Evolutionary conservation across 1,140 invertebrate species (phyloP).

Genomic region (Ptiloglossa arizonensis): DNA sequence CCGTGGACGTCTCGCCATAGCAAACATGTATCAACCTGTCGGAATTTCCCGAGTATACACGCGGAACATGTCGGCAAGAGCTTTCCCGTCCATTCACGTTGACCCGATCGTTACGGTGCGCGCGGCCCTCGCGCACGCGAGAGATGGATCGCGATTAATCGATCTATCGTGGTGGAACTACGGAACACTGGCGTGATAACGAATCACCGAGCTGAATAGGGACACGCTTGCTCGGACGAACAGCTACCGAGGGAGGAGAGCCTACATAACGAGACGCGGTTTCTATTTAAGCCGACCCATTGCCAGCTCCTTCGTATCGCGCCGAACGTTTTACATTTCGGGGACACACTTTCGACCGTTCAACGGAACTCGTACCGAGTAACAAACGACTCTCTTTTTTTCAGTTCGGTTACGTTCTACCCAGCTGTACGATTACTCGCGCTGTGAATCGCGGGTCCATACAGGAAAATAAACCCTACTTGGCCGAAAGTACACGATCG

Average conservation of each 20-base stretch:
- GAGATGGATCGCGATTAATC: slow-evolving; percentile 71
- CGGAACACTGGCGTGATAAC: slow-evolving; percentile 59
- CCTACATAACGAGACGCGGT: slow-evolving; percentile 37
- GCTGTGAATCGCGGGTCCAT: too few species aligned
- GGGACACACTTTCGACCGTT: too few species aligned
- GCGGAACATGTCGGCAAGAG: slow-evolving; percentile 35
- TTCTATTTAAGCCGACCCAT: slow-evolving; percentile 1
- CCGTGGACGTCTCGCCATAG: slow-evolving; percentile 12
- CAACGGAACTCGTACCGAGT: too few species aligned
- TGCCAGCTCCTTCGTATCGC: too few species aligned
- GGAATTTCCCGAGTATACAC: slow-evolving; percentile 44
- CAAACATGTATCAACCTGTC: slow-evolving; percentile 52
- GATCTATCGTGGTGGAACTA: slow-evolving; percentile 61
- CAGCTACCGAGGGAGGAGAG: too few species aligned
- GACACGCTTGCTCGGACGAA: slow-evolving; percentile 34
- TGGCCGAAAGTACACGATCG: too few species aligned
- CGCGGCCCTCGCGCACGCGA: slow-evolving; percentile 2
- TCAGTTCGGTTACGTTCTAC: too few species aligned
- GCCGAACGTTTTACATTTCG: too few species aligned
- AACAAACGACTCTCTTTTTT: too few species aligned
- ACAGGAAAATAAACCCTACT: too few species aligned
- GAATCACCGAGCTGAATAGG: slow-evolving; percentile 62
- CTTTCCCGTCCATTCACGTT: slow-evolving; percentile 53
- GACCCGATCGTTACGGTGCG: slow-evolving; percentile 32
- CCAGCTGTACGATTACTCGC: too few species aligned